phyloP scores from a whole-genome alignment of 2,797 vertebrate genomes.

The Remorina albescens region DNA sequence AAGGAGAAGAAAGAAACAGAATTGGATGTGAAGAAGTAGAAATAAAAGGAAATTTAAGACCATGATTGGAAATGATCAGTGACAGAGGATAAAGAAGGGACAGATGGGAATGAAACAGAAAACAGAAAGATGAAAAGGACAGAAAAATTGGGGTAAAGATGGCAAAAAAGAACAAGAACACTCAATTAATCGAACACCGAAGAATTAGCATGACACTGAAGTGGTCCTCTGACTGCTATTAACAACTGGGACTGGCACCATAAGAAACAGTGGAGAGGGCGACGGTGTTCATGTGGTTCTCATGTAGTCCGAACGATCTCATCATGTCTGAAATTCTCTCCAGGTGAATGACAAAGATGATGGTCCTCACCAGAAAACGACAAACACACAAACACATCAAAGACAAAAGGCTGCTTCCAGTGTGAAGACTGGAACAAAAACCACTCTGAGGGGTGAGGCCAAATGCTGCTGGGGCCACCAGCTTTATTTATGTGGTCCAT shows the following conservation, averaged over 20 bases:
- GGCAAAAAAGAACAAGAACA: conserved; percentile 78
- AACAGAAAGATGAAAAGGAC: conserved; percentile 54
- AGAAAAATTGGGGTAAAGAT: conserved; percentile 72
- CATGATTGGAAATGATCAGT: conserved; percentile 36
- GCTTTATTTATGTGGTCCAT: conserved; percentile 44
- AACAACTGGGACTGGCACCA: conserved; percentile 1
- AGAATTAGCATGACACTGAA: conserved; percentile 55
- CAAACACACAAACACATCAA: conserved; percentile 6
- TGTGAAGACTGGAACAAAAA: neutral
- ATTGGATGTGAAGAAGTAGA: conserved; percentile 27
- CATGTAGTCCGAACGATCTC: conserved; percentile 8
- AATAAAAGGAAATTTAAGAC: conserved; percentile 9
- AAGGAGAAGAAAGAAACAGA: too few relatives aligned
- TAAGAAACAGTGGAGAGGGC: neutral
- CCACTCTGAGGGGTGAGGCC: conserved; percentile 17
- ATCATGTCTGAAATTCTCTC: conserved; percentile 17
- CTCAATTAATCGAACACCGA: conserved; percentile 73
- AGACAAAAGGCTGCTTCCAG: conserved; percentile 29
- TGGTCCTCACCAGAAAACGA: conserved; percentile 8
- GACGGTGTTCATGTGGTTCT: conserved; percentile 5
- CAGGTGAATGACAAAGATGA: neutral
- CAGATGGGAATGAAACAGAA: conserved; percentile 38
- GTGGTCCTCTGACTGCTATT: conserved; percentile 8
- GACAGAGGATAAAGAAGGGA: conserved; percentile 31
- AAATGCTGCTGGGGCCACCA: conserved; percentile 26